Evolutionary conservation across 2,797 vertebrate genomes (phyloP).

Genomic region (Molossus alvarezi): DNA sequence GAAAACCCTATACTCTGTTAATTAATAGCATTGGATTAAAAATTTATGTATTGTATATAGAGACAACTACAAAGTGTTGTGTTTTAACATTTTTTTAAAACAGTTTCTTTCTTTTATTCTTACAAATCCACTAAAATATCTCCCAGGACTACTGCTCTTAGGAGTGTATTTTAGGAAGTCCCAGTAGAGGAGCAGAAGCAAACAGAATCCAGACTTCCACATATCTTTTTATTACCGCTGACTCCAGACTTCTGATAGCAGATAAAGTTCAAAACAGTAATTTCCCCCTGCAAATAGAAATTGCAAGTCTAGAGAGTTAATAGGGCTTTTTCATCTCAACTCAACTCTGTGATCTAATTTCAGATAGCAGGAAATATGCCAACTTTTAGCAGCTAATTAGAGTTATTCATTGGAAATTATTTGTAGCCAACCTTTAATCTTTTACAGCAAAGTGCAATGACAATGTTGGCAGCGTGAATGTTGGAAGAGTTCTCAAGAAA

Average conservation of each 20-base stretch:
- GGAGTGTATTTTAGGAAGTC: conserved; percentile 66
- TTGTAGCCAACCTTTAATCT: conserved; percentile 89
- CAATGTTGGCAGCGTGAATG: conserved; percentile 80
- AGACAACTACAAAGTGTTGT: not conserved
- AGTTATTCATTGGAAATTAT: conserved; percentile 89
- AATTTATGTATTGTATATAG: not conserved
- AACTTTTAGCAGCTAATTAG: conserved; percentile 90
- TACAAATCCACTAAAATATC: not conserved
- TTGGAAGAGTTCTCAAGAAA: conserved; percentile 72
- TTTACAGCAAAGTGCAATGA: conserved; percentile 85
- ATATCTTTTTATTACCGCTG: conserved; percentile 80
- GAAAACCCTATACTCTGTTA: not conserved
- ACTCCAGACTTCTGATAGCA: conserved; percentile 87
- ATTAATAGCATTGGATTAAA: not conserved
- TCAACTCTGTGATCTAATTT: conserved; percentile 91
- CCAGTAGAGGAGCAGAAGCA: conserved; percentile 64
- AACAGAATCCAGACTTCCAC: conserved; percentile 66
- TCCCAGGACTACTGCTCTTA: conserved; percentile 37
- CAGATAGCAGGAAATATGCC: conserved; percentile 91
- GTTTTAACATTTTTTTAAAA: conserved; percentile 38
- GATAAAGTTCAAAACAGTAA: conserved; percentile 90
- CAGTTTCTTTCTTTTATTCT: not conserved
- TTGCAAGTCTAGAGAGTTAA: conserved; percentile 89
- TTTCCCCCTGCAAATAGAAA: conserved; percentile 88
- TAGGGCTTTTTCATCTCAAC: conserved; percentile 88